Evolutionary conservation across 2,113 vertebrate genomes (phyloP).

Genomic region (Rousettus leschenaultii): DNA sequence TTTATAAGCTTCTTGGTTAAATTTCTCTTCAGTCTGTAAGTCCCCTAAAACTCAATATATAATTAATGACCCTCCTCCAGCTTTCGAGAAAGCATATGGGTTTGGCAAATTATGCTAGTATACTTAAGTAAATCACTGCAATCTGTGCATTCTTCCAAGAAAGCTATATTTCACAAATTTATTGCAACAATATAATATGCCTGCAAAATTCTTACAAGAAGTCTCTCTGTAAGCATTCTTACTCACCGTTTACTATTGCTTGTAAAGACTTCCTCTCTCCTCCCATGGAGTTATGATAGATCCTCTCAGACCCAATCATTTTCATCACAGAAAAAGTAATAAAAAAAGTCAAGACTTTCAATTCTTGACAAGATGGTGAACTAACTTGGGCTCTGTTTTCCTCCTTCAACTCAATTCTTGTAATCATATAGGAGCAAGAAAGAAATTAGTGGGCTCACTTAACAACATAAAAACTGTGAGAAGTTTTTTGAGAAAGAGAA

Average conservation of each 20-base stretch:
- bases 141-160: not conserved
- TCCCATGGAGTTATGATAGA: not conserved
- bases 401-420: not conserved
- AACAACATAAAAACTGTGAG: not conserved
- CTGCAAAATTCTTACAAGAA: not conserved
- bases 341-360: not conserved
- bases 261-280: not conserved
- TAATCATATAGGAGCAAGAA: not conserved
- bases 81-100: not conserved
- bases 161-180: not conserved
- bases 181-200: not conserved
- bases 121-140: not conserved
- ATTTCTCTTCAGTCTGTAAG: not conserved
- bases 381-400: not conserved
- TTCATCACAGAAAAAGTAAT: not conserved
- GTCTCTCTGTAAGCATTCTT: not conserved
- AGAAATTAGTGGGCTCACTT: not conserved
- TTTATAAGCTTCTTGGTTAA: not conserved
- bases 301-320: not conserved
- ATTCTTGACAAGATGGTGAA: not conserved
- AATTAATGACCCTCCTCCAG: not conserved
- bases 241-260: not conserved
- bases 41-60: not conserved
- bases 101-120: not conserved
- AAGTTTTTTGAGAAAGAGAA: not conserved